Conservation (phyloP, 2,113 vertebrate genomes). For the Thinocorus orbignyianus region DNA sequence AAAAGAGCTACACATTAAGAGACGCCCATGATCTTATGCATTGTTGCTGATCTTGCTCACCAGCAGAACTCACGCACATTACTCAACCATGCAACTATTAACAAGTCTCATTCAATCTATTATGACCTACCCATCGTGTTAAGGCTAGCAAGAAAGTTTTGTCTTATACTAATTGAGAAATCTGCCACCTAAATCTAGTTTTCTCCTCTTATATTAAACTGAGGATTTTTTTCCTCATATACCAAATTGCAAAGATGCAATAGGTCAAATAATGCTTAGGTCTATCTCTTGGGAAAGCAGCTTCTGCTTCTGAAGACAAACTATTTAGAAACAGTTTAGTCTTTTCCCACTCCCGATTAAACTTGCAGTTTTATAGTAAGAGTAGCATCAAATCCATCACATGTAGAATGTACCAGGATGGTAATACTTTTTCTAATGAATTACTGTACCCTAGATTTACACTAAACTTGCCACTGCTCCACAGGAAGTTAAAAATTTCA, state of each 20-base stretch:
- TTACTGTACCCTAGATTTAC: background rate
- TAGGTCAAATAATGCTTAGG: background rate
- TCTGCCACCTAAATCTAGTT: background rate
- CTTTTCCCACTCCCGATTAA: background rate
- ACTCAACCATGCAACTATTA: background rate
- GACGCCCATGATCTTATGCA: fast-evolving
- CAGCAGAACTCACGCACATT: background rate
- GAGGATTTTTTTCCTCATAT: background rate
- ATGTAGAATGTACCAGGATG: background rate
- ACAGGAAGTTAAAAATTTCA: background rate
- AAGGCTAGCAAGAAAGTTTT: background rate
- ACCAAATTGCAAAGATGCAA: background rate
- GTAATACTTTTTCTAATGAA: background rate
- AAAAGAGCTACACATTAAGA: background rate
- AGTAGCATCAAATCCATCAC: background rate
- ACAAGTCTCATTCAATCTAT: background rate
- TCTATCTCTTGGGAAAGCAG: background rate
- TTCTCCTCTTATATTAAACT: background rate
- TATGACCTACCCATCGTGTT: background rate
- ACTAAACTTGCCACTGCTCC: background rate
- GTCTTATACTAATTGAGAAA: background rate
- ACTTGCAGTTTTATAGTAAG: background rate
- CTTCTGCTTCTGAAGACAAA: background rate
- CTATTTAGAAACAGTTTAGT: background rate
- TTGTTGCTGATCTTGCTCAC: background rate